Base-by-base conservation (phyloP, 2,797 vertebrate species). In the Megalops cyprinoides region DNA sequence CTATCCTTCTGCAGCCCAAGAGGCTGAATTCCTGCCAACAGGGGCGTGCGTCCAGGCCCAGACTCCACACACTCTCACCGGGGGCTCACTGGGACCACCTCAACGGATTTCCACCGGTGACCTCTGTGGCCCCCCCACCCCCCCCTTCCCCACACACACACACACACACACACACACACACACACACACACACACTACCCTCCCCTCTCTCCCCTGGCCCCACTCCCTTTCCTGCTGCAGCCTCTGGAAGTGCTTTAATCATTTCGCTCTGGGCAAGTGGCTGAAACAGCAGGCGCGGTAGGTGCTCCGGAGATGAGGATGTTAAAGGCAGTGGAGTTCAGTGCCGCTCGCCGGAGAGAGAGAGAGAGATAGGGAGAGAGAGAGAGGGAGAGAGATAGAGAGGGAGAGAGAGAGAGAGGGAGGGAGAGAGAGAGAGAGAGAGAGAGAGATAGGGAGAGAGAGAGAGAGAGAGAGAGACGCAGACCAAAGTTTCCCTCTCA, bases 21-120 rank as follows among this genome's bases (percentile, higher is more conserved):
- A 73, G 77, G 67, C 81, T 77, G 85, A 82, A 87, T 90, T 91
- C 87, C 85, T 83, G 74, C 90, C 90, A 88, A 81, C 79, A 89
- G 85, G 83, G 88, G 87, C 71, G 76, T 87, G 86, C 83, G 82
- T 87, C 81, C 82, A 77, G 73, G 82, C 76, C 48, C 60, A 74
- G 83, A 79, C 81, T 88, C 82, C 73, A 78, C 86, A 77, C 87
- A 86, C 79, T 85, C 77, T 76, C 51, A 2, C 51, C 12, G 81
- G 82, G 84, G 84, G 84, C 87, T 88, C 83, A 75, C 78, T 53
- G 83, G 78, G 88, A 87, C 83, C 83, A 82, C 82, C 82, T 84
- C 53, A 86, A 83, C 62, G 83, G 89, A 89, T 89, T 87, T 89
- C 88, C 87, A 89, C 87, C 69, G 48, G 53, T 86, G 73, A 84